Conservation (phyloP, 2,113 vertebrate genomes). For the Arenaria interpres region DNA sequence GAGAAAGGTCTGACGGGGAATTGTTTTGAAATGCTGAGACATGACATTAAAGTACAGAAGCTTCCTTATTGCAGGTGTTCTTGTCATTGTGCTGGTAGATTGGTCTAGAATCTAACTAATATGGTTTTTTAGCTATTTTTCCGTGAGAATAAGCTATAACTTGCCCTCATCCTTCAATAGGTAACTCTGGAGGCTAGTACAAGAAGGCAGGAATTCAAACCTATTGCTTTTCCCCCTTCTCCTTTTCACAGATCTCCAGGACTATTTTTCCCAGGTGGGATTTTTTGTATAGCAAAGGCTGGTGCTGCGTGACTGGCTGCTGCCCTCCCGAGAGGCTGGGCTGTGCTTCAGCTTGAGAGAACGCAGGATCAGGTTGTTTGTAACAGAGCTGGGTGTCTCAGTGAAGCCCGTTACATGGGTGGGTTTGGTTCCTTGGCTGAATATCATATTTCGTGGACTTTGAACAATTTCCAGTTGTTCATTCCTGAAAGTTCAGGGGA, state of each 20-base stretch:
- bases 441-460: not conserved
- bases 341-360: not conserved
- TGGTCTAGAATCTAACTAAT: not conserved
- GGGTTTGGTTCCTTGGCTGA: not conserved
- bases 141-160: not conserved
- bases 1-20: not conserved
- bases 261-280: not conserved
- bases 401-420: fast-evolving
- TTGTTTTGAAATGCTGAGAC: not conserved
- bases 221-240: not conserved
- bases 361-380: fast-evolving
- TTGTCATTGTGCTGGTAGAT: not conserved
- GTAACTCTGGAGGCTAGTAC: not conserved
- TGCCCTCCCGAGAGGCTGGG: not conserved
- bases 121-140: fast-evolving
- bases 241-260: not conserved
- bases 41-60: not conserved
- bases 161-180: not conserved
- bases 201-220: not conserved
- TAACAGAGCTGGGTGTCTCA: not conserved
- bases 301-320: not conserved
- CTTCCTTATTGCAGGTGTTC: constrained; percentile 22
- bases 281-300: not conserved
- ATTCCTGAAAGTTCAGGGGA: not conserved
- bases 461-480: not conserved